Evolutionary conservation across 1,140 invertebrate genomes (phyloP), one percentile per base, ranked within the genome.

Genomic region (Antheraea mylitta): DNA sequence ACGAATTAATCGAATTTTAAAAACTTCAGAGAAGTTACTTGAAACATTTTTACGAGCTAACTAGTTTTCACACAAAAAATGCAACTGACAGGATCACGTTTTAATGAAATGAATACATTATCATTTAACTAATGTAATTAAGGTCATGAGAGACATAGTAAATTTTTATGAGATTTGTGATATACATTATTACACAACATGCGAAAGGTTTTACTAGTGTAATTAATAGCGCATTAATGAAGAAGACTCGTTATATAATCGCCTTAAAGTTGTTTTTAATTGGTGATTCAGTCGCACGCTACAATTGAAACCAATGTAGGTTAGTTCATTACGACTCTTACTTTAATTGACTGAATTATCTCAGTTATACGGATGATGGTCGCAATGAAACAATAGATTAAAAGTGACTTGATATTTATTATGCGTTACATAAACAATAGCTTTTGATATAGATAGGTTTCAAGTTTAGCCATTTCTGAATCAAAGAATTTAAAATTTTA

Each of bases 211-310:
- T 66, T 16, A 63, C 11, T 63, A 42, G 22, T 63, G 18, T 59
- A 73, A 71, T 73, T 78, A 77, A 81, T 73, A 71, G 69, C 75
- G 64, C 75, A 81, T 78, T 82, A 76, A 77, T 81, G 74, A 77
- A 80, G 67, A 71, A 77, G 78, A 81, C 78, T 65, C 64, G 68
- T 75, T 79, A 69, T 77, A 75, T 78, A 83, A 83, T 73, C 74
- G 73, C 77, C 80, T 78, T 71, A 77, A 83, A 86, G 81, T 83
- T 79, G 76, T 80, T 85, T 86, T 86, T 85, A 86, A 85, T 85
- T 83, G 79, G 78, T 82, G 75, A 82, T 75, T 74, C 78, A 77
- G 75, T 75, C 72, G 71, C 79, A 81, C 78, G 77, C 76, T 72
- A 78, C 78, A 76, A 80, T 81, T 84, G 74, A 75, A 73, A 72